Base-by-base conservation (phyloP, 2,888 invertebrate genomes). In the Chesias legatella region DNA sequence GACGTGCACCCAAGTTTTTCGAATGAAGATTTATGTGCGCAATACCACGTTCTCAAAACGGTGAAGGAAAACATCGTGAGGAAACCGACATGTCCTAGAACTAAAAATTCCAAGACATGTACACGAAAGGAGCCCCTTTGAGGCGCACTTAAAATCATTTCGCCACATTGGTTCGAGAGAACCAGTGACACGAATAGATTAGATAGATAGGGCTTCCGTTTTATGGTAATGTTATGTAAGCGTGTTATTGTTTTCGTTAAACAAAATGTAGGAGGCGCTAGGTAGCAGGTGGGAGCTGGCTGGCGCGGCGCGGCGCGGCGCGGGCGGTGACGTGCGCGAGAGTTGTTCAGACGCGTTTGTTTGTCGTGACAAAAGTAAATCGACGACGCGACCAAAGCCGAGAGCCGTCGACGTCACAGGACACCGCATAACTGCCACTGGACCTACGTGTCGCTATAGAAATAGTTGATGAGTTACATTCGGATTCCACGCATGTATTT, bases 401-500 rank as follows among this genome's bases (percentile, higher is more conserved):
- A 37, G 53, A 37, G 41, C 44, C 28, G 48, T 32, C 39, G 63
- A 73, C 79, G 73, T 79, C 77, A 74, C 72, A 70, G 75, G 73
- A 78, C 69, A 68, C 65, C 57, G 55, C 56, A 60, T 54, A 62
- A 58, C 61, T 58, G 59, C 59, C 47, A 41, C 53, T 53, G 50
- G 54, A 60, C 62, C 56, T 69, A 74, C 73, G 72, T 75, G 70
- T 70, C 69, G 60, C 52, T 72, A 64, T 81, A 70, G 68, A 82
- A 84, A 85, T 85, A 86, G 81, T 82, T 69, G 73, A 73, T 83
- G 78, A 80, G 71, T 74, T 74, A 76, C 68, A 74, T 66, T 67
- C 55, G 49, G 60, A 71, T 78, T 72, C 73, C 70, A 53, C 50
- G 60, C 64, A 68, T 67, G 68, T 74, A 74, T 79, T 76, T n/a